These are phyloP conservation scores for Drosophila rubida DNA, from an alignment of 2,888 invertebrate genomes.

Conservation along the genomic window DNA sequence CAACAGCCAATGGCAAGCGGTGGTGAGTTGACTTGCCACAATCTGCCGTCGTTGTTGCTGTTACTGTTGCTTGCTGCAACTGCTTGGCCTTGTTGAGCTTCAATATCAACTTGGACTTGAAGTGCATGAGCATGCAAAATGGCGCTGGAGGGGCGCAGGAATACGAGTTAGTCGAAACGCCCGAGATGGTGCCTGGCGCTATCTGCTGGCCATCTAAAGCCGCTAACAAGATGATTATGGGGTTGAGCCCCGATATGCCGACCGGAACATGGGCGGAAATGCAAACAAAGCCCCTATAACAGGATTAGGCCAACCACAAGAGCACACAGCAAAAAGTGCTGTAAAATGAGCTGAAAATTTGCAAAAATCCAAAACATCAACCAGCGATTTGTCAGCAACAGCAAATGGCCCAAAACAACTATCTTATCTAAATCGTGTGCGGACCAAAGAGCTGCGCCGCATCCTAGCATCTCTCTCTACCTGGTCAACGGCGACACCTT, in stretches of 20 bases:
- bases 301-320: constrained; percentile 66
- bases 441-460: constrained; percentile 45
- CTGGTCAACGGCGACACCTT: constrained; percentile 51
- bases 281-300: constrained; percentile 68
- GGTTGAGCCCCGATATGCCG: constrained; percentile 32
- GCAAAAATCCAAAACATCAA: constrained; percentile 59
- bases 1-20: constrained; percentile 76
- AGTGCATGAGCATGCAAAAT: constrained; percentile 54
- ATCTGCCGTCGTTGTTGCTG: constrained; percentile 25
- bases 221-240: constrained; percentile 78
- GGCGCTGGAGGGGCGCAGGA: constrained; percentile 48
- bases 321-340: constrained; percentile 30
- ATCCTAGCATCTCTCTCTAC: constrained; percentile 24
- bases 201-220: constrained; percentile 67
- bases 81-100: constrained; percentile 29
- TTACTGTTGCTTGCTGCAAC: neutral
- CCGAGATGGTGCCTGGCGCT: constrained; percentile 26
- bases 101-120: constrained; percentile 8
- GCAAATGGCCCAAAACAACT: constrained; percentile 39
- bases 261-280: constrained; percentile 81
- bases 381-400: constrained; percentile 81
- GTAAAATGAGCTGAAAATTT: constrained; percentile 49
- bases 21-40: constrained; percentile 67
- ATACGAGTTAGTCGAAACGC: constrained; percentile 38
- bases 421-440: constrained; percentile 75